Evolutionary conservation across 2,797 vertebrate species (phyloP), one percentile per base, ranked within the genome.

Genomic region (Scarus forsteni): DNA sequence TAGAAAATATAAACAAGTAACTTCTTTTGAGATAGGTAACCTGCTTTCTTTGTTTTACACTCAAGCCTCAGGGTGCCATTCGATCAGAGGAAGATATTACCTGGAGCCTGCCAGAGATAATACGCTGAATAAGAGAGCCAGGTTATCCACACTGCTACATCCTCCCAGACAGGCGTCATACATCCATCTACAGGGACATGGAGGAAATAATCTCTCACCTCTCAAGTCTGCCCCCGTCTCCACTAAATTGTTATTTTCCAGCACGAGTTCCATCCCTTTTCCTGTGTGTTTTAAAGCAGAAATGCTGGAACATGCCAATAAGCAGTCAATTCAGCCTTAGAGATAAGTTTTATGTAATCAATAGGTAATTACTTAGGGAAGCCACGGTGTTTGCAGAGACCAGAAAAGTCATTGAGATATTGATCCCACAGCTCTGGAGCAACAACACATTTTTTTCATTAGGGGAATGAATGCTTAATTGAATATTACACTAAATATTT

Each of bases 291-390:
- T 54, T 51, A 27, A 59, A 36, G 34, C 43, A 43, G 5, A 75
- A 43, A 34, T 50, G 48, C 16, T 56, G 19, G 12, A 60, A 74
- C 45, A 10, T 80, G 49, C 45, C 14, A 58, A 36, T 36, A 56
- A 61, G 70, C 3, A 14, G 45, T 58, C 50, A 73, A 16, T 6
- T 18, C 11, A 53, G 51, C n/a, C 40, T 44, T 52, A 48, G 19
- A 16, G 39, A 67, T n/a, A 71, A 9, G 63, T 70, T 51, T 70
- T 67, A 72, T 70, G 58, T 8, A 84, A 83, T 91, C 81, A 77
- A 83, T 87, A 83, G 60, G 14, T 51, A 85, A 86, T 90, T 87
- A 86, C 66, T 85, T 79, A 73, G 51, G 61, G 60, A 74, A 50
- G 71, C 42, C 44, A 45, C 13, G 11, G 67, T 53, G 34, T 43